Base-by-base conservation (phyloP, 2,113 vertebrate genomes). In the Coracopsis vasa region DNA sequence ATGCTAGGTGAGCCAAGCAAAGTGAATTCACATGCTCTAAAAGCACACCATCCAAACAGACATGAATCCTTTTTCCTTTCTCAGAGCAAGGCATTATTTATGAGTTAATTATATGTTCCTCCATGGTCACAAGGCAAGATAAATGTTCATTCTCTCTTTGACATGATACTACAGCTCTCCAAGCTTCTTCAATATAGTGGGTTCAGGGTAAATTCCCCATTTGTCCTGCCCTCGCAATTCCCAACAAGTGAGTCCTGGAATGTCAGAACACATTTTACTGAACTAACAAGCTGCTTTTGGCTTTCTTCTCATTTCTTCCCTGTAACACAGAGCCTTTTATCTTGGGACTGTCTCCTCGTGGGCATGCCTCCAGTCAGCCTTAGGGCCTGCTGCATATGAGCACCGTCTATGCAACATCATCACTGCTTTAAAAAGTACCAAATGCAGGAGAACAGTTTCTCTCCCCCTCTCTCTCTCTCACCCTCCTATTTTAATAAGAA, bases 291-390 rank as follows among this genome's bases (percentile, higher is more conserved):
- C 81, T 92, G 92, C 69, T 94, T 92, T 94, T 89, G 65, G 86
- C 86, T 96, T 92, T 92, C 65, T 93, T 93, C 80, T 94, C 58
- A 27, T 75, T 93, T 86, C 53, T 86, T 4, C 72, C 54, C 41
- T 84, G 10, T 42, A 93, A 96, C 83, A 96, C 77, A 92, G 83
- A 45, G 77, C 65, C 86, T 95, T 96, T 96, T 94, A 96, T 97
- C 92, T 91, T 74, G 37, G 56, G 73, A 65, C 94, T 89, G 69
- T 69, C 86, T 94, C 90, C 60, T 96, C 88, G 95, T 65, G 91
- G 96, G 91, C 95, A 94, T 65, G 83, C 90, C 53, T 97, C 92
- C 96, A 96, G 70, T 92, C 72, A 91, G 80, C 62, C 66, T 86
- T 60, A 86, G 80, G 0, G 91, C 96, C 80, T 87, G 82, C 61